phyloP scores from a whole-genome alignment of 2,888 invertebrate species.

The Thelaira solivaga region DNA sequence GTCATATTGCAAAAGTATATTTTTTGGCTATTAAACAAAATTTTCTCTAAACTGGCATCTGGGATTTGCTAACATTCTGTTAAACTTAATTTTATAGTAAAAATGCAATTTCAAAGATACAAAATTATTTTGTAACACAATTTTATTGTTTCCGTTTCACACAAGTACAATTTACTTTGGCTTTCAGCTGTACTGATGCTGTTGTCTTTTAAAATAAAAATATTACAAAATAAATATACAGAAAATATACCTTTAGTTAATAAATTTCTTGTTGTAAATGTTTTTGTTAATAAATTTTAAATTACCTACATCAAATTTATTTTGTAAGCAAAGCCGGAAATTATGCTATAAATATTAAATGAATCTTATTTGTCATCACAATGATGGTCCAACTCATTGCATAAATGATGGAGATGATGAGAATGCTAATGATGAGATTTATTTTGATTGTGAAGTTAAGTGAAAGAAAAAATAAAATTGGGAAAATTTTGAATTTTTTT shows the following conservation, averaged over 20 bases:
- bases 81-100: too few relatives aligned
- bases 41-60: neutral
- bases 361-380: slow-evolving; percentile 25
- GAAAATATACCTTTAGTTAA: neutral
- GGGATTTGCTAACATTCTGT: neutral
- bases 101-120: too few relatives aligned
- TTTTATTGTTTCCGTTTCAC: too few relatives aligned
- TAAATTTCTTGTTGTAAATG: neutral
- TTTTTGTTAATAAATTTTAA: slow-evolving; percentile 44
- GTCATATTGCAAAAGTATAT: too few relatives aligned
- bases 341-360: slow-evolving; percentile 49
- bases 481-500: too few relatives aligned
- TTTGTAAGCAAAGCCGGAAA: slow-evolving; percentile 4
- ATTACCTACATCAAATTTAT: slow-evolving; percentile 40
- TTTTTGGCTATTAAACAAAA: too few relatives aligned
- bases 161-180: neutral
- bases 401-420: too few relatives aligned
- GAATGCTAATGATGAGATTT: slow-evolving; percentile 17
- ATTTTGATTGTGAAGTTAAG: neutral
- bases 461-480: neutral
- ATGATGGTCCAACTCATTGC: slow-evolving; percentile 1
- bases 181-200: neutral
- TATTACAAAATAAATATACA: too few relatives aligned
- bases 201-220: neutral
- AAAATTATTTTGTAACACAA: too few relatives aligned